Evolutionary conservation across 2,888 invertebrate species (phyloP).

Genomic region (Gandaritis pyraliata): DNA sequence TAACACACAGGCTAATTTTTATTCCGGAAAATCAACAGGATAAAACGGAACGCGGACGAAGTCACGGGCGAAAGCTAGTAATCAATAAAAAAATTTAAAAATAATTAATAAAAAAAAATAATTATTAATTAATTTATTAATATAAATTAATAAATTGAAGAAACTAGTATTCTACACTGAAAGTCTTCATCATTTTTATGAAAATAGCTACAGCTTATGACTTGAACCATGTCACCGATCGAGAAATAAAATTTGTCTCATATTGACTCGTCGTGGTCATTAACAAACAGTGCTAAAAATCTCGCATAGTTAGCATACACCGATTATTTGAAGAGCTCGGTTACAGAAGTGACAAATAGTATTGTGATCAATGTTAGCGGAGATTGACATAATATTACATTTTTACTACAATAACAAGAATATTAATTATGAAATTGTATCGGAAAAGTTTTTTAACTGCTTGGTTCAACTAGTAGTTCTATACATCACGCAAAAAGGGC

Average conservation of each 20-base stretch:
- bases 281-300: slow-evolving; percentile 61
- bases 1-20: too few species aligned
- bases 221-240: slow-evolving; percentile 28
- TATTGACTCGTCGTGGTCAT: slow-evolving; percentile 62
- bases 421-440: slow-evolving; percentile 14
- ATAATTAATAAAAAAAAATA: too few species aligned
- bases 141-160: too few species aligned
- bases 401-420: slow-evolving; percentile 6
- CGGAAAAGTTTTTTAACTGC: slow-evolving; percentile 3
- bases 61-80: too few species aligned
- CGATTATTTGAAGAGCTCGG: slow-evolving; percentile 10
- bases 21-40: too few species aligned
- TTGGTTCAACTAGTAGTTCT: too few species aligned
- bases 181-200: too few species aligned
- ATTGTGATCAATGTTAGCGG: slow-evolving; percentile 31
- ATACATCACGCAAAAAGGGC: too few species aligned
- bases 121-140: too few species aligned
- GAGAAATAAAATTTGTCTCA: slow-evolving; percentile 53
- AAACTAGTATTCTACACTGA: too few species aligned
- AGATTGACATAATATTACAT: slow-evolving; percentile 25
- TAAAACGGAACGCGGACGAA: too few species aligned
- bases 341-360: slow-evolving; percentile 29
- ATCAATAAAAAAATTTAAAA: too few species aligned
- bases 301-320: slow-evolving; percentile 49
- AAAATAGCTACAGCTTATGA: slow-evolving; percentile 37